Percentiles rank a stretch among this genome's conserved stretches.
These are phyloP conservation scores for Tuta absoluta DNA, from an alignment of 2,888 invertebrate species.

Conservation along the genomic window DNA sequence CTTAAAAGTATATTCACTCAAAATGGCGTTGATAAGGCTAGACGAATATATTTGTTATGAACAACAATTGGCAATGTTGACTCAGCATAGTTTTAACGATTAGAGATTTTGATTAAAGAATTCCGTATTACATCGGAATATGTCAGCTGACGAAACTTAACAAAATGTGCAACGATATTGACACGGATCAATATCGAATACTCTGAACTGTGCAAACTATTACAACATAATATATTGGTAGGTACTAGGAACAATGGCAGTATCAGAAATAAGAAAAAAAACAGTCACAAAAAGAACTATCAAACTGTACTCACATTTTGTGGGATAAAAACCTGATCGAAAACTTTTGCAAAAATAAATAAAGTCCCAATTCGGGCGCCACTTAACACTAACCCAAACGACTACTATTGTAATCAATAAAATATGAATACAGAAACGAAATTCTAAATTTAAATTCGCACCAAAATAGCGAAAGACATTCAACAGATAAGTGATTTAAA, in stretches of 20 bases:
- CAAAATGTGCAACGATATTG: too few species aligned
- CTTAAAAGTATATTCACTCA: background rate
- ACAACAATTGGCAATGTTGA: too few species aligned
- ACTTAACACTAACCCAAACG: background rate
- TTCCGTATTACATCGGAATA: background rate
- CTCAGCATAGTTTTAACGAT: too few species aligned
- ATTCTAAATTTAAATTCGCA: constrained; percentile 1
- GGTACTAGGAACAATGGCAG: too few species aligned
- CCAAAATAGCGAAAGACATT: background rate
- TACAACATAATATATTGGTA: too few species aligned
- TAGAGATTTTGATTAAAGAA: background rate
- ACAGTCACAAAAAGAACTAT: background rate
- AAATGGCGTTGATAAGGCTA: background rate
- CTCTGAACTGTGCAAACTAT: too few species aligned
- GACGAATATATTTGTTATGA: background rate
- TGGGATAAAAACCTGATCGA: background rate
- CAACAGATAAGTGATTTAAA: constrained; percentile 28
- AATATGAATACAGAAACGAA: background rate
- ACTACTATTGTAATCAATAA: background rate
- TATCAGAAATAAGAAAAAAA: too few species aligned
- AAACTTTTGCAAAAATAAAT: background rate
- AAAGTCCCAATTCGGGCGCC: constrained; percentile 11
- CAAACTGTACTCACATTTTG: background rate
- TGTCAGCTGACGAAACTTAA: background rate
- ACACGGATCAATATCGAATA: too few species aligned